These are phyloP conservation scores for Climacteris rufus DNA, from an alignment of 2,113 vertebrate species.

Conservation along the genomic window DNA sequence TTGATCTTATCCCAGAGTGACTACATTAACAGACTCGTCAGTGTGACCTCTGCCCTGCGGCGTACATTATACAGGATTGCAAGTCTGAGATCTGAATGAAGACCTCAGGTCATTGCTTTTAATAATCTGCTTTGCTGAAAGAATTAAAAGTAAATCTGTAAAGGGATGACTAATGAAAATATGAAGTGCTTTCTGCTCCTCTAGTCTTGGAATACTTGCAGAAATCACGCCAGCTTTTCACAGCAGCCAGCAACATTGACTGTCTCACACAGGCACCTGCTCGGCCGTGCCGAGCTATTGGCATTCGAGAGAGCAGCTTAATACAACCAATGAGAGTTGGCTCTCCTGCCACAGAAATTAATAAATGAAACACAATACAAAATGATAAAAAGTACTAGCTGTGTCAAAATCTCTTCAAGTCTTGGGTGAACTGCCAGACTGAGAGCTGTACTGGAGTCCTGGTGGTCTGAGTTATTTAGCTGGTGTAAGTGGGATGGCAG, in stretches of 20 bases:
- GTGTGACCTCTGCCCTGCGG: constrained; percentile 82
- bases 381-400: neutral
- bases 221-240: neutral
- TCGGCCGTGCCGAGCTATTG: fast-evolving
- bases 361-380: neutral
- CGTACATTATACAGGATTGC: constrained; percentile 74
- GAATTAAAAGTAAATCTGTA: constrained; percentile 50
- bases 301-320: neutral
- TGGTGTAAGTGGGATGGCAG: neutral
- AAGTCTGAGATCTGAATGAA: constrained; percentile 63
- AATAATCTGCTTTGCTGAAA: constrained; percentile 59
- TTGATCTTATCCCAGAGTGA: constrained; percentile 88
- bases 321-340: neutral
- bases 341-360: neutral
- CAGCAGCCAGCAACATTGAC: neutral
- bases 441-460: neutral
- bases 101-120: constrained; percentile 65
- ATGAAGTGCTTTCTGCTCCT: neutral
- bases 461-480: neutral
- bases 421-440: neutral
- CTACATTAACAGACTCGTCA: constrained; percentile 83
- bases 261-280: neutral
- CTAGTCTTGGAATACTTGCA: neutral
- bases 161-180: constrained; percentile 26
- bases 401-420: neutral